Base-by-base conservation (phyloP, 2,113 vertebrate genomes). In the Zapus hudsonius region DNA sequence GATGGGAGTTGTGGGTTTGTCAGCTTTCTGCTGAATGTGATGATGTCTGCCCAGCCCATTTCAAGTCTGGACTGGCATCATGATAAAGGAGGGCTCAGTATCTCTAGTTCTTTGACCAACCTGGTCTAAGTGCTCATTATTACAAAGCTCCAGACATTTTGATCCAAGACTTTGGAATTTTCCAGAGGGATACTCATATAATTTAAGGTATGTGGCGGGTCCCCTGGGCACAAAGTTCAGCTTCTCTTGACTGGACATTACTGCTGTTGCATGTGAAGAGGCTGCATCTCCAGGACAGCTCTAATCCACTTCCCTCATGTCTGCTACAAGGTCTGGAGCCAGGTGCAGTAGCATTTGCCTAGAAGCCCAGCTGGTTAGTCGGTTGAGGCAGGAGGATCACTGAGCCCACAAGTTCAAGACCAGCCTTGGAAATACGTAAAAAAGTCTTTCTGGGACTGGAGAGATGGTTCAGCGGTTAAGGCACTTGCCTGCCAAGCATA, bases 41-140 rank as follows among this genome's bases (percentile, higher is more conserved):
- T 99, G 0, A 74, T 99, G 96, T 99, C 99, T 52, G 99, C 99
- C 0, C 99, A 99, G 97, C 99, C 99, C 0, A 98, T 99, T 84
- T 98, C 98, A 4, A 99, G 99, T 95, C 97, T 99, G 79, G 99
- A 99, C 97, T 99, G 99, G 99, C 99, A 99, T 96, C 99, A 99
- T 3, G 99, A 99, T 96, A 99, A 99, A 96, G 98, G 98, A 96
- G 99, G 99, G 19, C 98, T 99, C 29, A 99, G 99, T 89, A 97
- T 99, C 84, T 99, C 99, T 79, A 98, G 99, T 19, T 98, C 99
- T 4, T 99, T 84, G 99, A 99, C 97, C 99, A 99, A 94, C 98
- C 98, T 98, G 5, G 98, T 99, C 20, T 98, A 99, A 36, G 99
- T 99, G 13, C 98, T 99, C 67, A 99, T 99, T 40, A 98, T 99